Conservation (phyloP, 2,797 vertebrate species). For the Rousettus madagascariensis region DNA sequence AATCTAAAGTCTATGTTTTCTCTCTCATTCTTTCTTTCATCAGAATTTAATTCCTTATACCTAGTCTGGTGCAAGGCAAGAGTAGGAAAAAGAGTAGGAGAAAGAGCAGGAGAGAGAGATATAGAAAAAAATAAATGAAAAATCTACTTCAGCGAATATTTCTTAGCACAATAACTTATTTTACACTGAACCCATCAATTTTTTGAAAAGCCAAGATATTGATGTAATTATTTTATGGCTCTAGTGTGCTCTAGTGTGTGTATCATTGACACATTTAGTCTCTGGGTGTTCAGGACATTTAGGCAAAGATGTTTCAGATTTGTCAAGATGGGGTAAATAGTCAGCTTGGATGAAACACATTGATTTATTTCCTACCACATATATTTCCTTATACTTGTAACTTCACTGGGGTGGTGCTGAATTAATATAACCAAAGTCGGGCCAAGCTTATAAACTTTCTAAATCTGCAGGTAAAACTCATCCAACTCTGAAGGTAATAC, state of each 20-base stretch:
- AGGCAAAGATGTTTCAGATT: not conserved
- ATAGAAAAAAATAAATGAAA: not conserved
- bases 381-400: not conserved
- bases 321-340: not conserved
- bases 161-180: not conserved
- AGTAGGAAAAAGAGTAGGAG: not conserved
- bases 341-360: not conserved
- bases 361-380: not conserved
- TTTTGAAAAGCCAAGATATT: not conserved
- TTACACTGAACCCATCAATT: not conserved
- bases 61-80: not conserved
- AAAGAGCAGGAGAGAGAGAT: not conserved
- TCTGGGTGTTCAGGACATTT: not conserved
- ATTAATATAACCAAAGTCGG: not conserved
- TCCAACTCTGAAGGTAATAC: not conserved
- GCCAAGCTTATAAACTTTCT: not conserved
- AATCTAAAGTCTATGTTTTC: not conserved
- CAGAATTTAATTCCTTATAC: not conserved
- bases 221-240: not conserved
- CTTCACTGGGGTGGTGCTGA: rapidly evolving
- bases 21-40: not conserved
- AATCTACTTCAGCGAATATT: not conserved
- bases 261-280: not conserved
- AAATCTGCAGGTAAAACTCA: not conserved
- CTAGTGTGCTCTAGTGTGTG: no score